These are phyloP conservation scores for Allobates femoralis DNA, from an alignment of 2,797 vertebrate genomes.

Conservation along the genomic window DNA sequence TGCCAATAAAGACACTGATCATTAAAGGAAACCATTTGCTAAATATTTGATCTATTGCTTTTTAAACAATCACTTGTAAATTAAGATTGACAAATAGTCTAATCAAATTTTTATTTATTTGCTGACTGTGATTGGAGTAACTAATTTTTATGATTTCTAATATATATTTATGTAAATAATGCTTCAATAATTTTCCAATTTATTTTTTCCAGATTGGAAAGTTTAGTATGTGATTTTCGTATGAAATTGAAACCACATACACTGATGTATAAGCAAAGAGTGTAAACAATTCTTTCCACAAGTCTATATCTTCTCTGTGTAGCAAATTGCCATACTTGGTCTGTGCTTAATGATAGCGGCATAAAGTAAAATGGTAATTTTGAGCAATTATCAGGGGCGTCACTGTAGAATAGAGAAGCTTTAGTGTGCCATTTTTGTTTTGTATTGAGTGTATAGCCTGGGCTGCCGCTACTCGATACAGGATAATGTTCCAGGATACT, in stretches of 20 bases:
- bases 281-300: not conserved
- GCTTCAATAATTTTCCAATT: too few relatives aligned
- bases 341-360: conserved; percentile 44
- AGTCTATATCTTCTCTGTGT: not conserved
- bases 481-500: not conserved
- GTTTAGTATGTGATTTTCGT: not conserved
- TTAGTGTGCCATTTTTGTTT: not conserved
- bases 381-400: conserved; percentile 11
- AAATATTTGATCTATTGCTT: not conserved
- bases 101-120: not conserved
- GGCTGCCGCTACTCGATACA: not conserved
- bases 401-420: conserved; percentile 12
- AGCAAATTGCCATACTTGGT: not conserved
- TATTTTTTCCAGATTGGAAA: not conserved
- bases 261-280: not conserved
- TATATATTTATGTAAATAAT: not conserved
- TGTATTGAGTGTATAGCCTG: not conserved
- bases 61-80: not conserved
- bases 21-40: not conserved
- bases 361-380: conserved; percentile 26
- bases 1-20: not conserved
- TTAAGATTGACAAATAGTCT: not conserved
- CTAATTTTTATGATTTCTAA: not conserved
- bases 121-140: not conserved
- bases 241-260: not conserved